These are phyloP conservation scores for Mizuhopecten yessoensis DNA, from an alignment of 1,140 invertebrate species.

Conservation along the genomic window DNA sequence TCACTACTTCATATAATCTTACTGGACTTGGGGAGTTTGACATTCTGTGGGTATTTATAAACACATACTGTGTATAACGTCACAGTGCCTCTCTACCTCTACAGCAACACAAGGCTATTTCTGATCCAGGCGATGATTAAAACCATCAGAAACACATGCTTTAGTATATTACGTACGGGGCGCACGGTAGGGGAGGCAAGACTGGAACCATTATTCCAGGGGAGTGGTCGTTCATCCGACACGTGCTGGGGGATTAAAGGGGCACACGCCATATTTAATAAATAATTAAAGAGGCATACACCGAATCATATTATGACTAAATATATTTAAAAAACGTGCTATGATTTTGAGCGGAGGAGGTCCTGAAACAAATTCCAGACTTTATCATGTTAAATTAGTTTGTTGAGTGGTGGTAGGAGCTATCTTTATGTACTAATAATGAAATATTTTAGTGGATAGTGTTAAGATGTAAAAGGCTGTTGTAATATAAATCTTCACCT, in stretches of 20 bases:
- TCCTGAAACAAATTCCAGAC: not conserved
- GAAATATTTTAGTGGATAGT: too few relatives aligned
- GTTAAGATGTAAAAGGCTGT: too few relatives aligned
- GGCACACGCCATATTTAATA: slow-evolving; percentile 37
- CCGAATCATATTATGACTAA: not conserved
- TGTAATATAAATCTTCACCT: too few relatives aligned
- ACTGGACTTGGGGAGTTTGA: too few relatives aligned
- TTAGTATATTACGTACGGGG: slow-evolving; percentile 12
- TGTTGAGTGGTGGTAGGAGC: not conserved
- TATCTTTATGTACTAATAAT: not conserved
- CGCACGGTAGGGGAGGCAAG: not conserved
- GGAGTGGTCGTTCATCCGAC: slow-evolving; percentile 9
- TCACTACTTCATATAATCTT: too few relatives aligned
- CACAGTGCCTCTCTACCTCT: not conserved
- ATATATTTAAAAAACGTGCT: not conserved
- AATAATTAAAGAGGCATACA: not conserved
- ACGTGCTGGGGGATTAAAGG: slow-evolving; percentile 5
- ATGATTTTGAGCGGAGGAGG: slow-evolving; percentile 15
- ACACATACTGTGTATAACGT: not conserved
- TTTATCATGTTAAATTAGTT: not conserved
- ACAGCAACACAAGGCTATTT: not conserved
- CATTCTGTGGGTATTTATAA: not conserved
- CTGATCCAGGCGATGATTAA: slow-evolving; percentile 5
- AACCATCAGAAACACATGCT: slow-evolving; percentile 15
- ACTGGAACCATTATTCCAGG: not conserved